Evolutionary conservation across 2,888 invertebrate species (phyloP).

Genomic region (Girardia tigrina): DNA sequence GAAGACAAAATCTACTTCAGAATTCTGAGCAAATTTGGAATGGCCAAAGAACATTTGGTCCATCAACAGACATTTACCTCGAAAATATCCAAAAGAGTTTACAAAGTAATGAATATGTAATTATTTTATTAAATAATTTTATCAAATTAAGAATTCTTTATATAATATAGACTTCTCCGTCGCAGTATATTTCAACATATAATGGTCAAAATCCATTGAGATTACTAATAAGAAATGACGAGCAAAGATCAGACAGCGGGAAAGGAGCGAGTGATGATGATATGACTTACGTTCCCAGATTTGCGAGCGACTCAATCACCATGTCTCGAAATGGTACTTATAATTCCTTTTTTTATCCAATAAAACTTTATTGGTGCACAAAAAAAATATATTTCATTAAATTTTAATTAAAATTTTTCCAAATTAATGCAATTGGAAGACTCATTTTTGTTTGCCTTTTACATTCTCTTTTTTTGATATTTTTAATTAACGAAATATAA

Average conservation of each 20-base stretch:
- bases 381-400: too few relatives aligned
- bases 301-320: neutral
- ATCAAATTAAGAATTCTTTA: neutral
- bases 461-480: too few relatives aligned
- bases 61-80: neutral
- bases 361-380: too few relatives aligned
- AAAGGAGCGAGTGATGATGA: slow-evolving; percentile 11
- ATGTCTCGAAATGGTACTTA: neutral
- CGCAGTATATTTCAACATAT: neutral
- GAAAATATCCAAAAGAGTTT: neutral
- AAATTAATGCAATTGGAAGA: too few relatives aligned
- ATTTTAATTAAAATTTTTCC: too few relatives aligned
- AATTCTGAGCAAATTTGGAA: neutral
- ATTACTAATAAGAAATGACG: slow-evolving; percentile 8
- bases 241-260: slow-evolving; percentile 10
- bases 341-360: too few relatives aligned
- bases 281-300: neutral
- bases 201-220: slow-evolving; percentile 6
- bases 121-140: neutral
- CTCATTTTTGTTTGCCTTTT: too few relatives aligned
- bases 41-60: neutral
- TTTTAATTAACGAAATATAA: too few relatives aligned
- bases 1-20: neutral
- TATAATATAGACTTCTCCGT: neutral
- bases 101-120: neutral